These are phyloP conservation scores for Diloba caeruleocephala DNA, from an alignment of 2,888 invertebrate species.

Conservation along the genomic window DNA sequence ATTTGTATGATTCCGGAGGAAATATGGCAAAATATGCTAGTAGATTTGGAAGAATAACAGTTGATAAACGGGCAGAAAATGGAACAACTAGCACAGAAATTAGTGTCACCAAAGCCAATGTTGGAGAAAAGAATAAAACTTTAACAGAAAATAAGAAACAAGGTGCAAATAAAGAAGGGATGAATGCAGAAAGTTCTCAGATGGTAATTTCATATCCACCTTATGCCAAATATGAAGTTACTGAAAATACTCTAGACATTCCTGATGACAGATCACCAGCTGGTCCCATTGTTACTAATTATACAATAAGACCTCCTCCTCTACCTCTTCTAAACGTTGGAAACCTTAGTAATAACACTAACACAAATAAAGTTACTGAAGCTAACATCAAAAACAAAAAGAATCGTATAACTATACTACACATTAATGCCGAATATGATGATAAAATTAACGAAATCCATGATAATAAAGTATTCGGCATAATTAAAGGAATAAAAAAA, in stretches of 20 bases:
- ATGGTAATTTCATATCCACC: constrained; percentile 18
- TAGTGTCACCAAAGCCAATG: neutral
- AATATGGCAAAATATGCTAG: too few species aligned
- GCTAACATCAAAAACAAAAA: constrained; percentile 33
- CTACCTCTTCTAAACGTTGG: constrained; percentile 37
- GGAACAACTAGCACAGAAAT: neutral
- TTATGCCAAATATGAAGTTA: constrained; percentile 67
- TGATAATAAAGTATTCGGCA: constrained; percentile 38
- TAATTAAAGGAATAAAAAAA: constrained; percentile 59
- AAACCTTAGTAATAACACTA: constrained; percentile 24
- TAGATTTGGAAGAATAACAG: too few species aligned
- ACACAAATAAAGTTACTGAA: constrained; percentile 23
- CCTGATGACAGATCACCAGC: constrained; percentile 63
- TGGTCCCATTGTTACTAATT: constrained; percentile 65
- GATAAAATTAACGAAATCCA: constrained; percentile 13
- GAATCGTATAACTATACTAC: constrained; percentile 55
- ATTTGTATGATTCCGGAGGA: too few species aligned
- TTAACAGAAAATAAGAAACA: constrained; percentile 10
- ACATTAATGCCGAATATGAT: constrained; percentile 64
- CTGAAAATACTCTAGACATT: constrained; percentile 72
- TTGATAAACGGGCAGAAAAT: too few species aligned
- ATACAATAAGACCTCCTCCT: constrained; percentile 36
- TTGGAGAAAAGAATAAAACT: constrained; percentile 7
- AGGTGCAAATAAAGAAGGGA: constrained; percentile 16
- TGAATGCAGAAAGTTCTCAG: constrained; percentile 24